These are phyloP conservation scores for Drosophila siamana DNA, from an alignment of 2,888 invertebrate species.

Conservation along the genomic window DNA sequence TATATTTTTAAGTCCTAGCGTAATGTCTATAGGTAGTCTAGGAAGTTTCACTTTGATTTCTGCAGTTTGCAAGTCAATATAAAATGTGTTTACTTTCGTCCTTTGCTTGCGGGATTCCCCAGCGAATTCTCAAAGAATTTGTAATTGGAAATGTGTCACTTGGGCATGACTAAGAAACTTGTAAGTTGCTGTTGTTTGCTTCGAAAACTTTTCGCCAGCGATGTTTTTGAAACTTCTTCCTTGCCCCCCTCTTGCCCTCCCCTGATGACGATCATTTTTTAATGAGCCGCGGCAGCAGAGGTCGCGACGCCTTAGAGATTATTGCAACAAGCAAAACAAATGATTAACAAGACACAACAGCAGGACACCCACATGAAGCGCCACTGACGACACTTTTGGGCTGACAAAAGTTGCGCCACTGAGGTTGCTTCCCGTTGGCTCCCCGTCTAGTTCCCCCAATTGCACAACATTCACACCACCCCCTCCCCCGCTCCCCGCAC, in stretches of 20 bases:
- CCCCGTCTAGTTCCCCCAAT: conserved; percentile 2
- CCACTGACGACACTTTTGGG: conserved; percentile 40
- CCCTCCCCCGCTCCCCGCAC: too few relatives aligned
- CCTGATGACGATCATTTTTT: conserved; percentile 66
- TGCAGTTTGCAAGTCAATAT: conserved; percentile 34
- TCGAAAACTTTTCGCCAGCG: conserved; percentile 38
- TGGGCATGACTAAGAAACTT: conserved; percentile 57
- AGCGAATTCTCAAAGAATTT: conserved; percentile 34
- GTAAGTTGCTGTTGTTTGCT: conserved; percentile 41
- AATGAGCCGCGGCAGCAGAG: conserved; percentile 51
- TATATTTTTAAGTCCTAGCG: neutral
- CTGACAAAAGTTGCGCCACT: conserved; percentile 35
- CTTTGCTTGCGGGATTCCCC: conserved; percentile 10
- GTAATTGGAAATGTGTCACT: conserved; percentile 72
- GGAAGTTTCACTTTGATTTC: conserved; percentile 24
- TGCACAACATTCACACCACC: neutral
- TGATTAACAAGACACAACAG: conserved; percentile 67
- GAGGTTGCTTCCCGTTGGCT: too few relatives aligned
- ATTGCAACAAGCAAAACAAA: conserved; percentile 66
- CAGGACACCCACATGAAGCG: conserved; percentile 49
- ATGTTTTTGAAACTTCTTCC: conserved; percentile 44
- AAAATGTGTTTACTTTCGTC: conserved; percentile 8
- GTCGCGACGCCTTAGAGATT: conserved; percentile 50
- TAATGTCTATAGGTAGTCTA: conserved; percentile 3
- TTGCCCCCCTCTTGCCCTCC: conserved; percentile 2